These are phyloP conservation scores for Lamproptera curius DNA, from an alignment of 2,888 invertebrate species.

Conservation along the genomic window DNA sequence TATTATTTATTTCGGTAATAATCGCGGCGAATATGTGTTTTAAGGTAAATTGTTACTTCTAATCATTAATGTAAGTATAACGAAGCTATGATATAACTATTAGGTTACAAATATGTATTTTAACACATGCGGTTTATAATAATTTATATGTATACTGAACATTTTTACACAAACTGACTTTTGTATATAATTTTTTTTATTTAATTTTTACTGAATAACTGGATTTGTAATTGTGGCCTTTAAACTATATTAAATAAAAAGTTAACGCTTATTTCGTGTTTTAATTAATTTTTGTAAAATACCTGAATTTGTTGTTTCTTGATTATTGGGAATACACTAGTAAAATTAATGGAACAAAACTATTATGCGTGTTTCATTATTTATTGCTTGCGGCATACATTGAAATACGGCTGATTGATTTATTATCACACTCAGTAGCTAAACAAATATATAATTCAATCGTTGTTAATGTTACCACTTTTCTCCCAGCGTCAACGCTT, in stretches of 20 bases:
- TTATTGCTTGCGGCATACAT: too few species aligned
- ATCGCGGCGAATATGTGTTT: conserved; percentile 26
- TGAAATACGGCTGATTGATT: too few species aligned
- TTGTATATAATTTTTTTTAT: conserved; percentile 14
- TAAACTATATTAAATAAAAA: conserved; percentile 18
- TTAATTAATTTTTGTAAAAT: background rate
- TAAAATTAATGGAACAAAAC: too few species aligned
- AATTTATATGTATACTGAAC: conserved; percentile 13
- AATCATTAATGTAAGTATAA: conserved; percentile 19
- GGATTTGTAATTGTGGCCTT: conserved; percentile 19
- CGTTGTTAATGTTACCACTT: too few species aligned
- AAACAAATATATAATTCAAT: too few species aligned
- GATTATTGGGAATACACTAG: background rate
- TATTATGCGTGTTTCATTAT: too few species aligned
- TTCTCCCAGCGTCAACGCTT: too few species aligned
- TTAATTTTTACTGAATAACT: conserved; percentile 11
- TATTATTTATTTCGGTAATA: conserved; percentile 36
- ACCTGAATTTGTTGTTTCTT: conserved; percentile 14
- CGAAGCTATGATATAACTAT: conserved; percentile 11
- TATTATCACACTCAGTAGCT: too few species aligned
- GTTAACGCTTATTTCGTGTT: conserved; percentile 9
- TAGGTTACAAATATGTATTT: conserved; percentile 12
- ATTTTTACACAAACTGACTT: conserved; percentile 8
- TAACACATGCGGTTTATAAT: conserved; percentile 13
- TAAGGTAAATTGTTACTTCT: conserved; percentile 16